Conservation (phyloP, 2,888 invertebrate species). For the Napeogenes inachia region DNA sequence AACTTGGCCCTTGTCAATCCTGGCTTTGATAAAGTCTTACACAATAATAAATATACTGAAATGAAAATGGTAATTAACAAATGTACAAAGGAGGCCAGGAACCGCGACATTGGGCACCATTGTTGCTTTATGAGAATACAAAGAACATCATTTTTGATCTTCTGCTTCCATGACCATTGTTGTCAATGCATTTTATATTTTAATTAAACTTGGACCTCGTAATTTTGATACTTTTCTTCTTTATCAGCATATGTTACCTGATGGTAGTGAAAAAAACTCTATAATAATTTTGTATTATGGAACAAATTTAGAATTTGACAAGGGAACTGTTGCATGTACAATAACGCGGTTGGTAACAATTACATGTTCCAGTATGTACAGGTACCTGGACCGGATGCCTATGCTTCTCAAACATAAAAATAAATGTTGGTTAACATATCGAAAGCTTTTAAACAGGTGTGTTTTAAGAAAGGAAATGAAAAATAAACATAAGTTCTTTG, state of each 20-base stretch:
- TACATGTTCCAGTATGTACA: too few species aligned
- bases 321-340: too few species aligned
- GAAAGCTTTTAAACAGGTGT: too few species aligned
- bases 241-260: background rate
- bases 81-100: slow-evolving; percentile 49
- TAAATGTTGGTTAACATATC: too few species aligned
- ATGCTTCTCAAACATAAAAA: too few species aligned
- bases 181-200: slow-evolving; percentile 52
- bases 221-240: background rate
- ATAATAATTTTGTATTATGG: too few species aligned
- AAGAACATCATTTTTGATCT: slow-evolving; percentile 61
- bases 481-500: too few species aligned
- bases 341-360: too few species aligned
- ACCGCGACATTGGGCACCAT: slow-evolving; percentile 44
- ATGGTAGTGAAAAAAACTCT: too few species aligned
- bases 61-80: slow-evolving; percentile 41
- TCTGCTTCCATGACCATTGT: slow-evolving; percentile 50
- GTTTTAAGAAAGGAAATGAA: too few species aligned
- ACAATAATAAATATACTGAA: slow-evolving; percentile 25
- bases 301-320: too few species aligned
- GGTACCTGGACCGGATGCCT: too few species aligned
- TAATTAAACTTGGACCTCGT: background rate
- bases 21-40: slow-evolving; percentile 25
- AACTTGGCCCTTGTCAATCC: slow-evolving; percentile 22
- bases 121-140: slow-evolving; percentile 56